These are phyloP conservation scores for Mormyrops boulengeri DNA, from an alignment of 2,797 vertebrate species.

Conservation along the genomic window DNA sequence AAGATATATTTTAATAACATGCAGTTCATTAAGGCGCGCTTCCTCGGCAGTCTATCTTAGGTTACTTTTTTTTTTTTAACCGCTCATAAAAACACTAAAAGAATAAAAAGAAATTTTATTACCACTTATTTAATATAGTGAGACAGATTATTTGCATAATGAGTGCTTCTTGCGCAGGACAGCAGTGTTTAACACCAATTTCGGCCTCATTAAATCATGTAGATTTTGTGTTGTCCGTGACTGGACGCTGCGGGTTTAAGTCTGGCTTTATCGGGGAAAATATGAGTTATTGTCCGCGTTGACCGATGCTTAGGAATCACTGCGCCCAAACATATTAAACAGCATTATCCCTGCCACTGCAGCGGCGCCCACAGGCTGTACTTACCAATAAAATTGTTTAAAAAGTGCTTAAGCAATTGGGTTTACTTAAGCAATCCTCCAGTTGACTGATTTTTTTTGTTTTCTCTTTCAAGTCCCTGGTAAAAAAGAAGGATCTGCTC, in stretches of 20 bases:
- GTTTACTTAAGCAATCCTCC: conserved; percentile 17
- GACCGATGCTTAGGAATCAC: neutral
- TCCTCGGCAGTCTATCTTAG: neutral
- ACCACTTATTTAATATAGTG: neutral
- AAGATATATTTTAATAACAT: neutral
- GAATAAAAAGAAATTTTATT: neutral
- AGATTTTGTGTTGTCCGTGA: neutral
- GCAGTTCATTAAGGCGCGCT: neutral
- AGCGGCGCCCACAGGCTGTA: neutral
- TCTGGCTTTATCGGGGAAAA: neutral
- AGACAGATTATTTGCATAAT: neutral
- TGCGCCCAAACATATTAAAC: neutral
- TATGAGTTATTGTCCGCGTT: neutral
- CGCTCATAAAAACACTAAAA: neutral
- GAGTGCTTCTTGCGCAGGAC: neutral
- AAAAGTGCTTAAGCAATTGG: neutral
- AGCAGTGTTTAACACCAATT: neutral
- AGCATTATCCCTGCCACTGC: neutral
- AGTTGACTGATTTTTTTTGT: conserved; percentile 12
- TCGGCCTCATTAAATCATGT: neutral
- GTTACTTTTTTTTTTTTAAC: neutral
- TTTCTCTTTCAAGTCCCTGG: conserved; percentile 21
- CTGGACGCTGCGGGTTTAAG: neutral
- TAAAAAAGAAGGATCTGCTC: conserved; percentile 9
- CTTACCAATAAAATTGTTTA: conserved; percentile 22